Percentiles rank a stretch among this genome's conserved stretches.
Evolutionary conservation across 1,140 invertebrate genomes (phyloP).

Genomic region (Drosophila kikkawai): DNA sequence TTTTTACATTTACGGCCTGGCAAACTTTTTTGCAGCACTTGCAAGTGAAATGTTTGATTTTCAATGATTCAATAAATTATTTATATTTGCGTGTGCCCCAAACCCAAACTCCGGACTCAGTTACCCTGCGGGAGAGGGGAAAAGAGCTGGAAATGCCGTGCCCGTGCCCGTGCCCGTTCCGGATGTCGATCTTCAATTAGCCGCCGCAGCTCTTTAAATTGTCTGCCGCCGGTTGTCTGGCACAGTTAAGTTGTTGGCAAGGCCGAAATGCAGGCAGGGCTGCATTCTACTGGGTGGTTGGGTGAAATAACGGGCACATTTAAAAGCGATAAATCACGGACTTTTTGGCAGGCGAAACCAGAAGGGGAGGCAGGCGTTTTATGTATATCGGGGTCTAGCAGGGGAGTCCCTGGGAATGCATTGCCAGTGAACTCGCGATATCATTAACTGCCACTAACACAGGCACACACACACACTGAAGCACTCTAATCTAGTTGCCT

Average conservation of each 20-base stretch:
- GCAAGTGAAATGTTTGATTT: conserved; percentile 84
- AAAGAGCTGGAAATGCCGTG: background rate
- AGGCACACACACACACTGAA: conserved; percentile 32
- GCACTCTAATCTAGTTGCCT: conserved; percentile 66
- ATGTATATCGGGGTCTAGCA: conserved; percentile 7
- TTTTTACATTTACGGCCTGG: conserved; percentile 27
- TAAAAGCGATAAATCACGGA: conserved; percentile 79
- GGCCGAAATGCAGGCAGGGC: conserved; percentile 16
- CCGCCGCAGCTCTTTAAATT: conserved; percentile 60
- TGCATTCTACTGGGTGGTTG: background rate
- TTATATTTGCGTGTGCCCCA: conserved; percentile 75
- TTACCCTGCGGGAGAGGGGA: background rate
- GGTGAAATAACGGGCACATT: conserved; percentile 59
- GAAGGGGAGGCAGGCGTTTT: background rate
- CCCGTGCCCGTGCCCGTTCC: conserved; percentile 6
- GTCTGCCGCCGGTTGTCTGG: conserved; percentile 61
- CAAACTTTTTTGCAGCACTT: conserved; percentile 72
- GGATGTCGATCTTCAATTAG: conserved; percentile 77
- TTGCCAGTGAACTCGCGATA: conserved; percentile 60
- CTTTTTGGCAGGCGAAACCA: conserved; percentile 69
- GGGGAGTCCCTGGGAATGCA: conserved; percentile 6
- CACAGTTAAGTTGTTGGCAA: conserved; percentile 65
- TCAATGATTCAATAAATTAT: conserved; percentile 84
- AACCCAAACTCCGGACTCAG: background rate
- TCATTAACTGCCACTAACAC: conserved; percentile 73